phyloP scores from a whole-genome alignment of 1,140 invertebrate species.

The Zaprionus capensis region DNA sequence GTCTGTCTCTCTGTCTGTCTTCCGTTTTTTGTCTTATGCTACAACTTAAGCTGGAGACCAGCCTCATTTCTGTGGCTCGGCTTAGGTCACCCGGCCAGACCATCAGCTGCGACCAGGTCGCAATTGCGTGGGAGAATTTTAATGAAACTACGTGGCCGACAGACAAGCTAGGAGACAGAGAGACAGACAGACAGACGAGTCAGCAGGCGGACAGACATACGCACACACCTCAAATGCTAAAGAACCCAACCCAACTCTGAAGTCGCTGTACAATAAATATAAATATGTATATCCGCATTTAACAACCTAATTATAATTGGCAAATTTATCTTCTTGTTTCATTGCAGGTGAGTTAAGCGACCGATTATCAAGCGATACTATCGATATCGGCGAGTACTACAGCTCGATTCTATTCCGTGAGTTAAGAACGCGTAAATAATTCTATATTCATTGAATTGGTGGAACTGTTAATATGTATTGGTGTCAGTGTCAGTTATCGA shows the following conservation, averaged over 20 bases:
- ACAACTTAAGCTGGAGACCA: neutral
- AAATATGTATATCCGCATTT: conserved; percentile 1
- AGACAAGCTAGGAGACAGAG: neutral
- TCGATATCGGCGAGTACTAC: neutral
- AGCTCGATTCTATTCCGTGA: neutral
- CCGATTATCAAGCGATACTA: neutral
- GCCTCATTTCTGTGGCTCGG: conserved; percentile 27
- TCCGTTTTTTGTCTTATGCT: conserved; percentile 10
- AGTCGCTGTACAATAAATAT: neutral
- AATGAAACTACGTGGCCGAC: conserved; percentile 41
- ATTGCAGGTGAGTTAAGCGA: conserved; percentile 66
- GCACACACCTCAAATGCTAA: conserved; percentile 20
- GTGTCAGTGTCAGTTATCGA: neutral
- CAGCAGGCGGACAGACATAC: neutral
- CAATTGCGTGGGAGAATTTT: conserved; percentile 75
- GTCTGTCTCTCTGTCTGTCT: conserved; percentile 1
- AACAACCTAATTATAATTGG: conserved; percentile 31
- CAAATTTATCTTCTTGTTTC: conserved; percentile 29
- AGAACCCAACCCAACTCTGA: conserved; percentile 5
- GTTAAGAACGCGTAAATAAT: neutral
- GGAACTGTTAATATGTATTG: too few species aligned
- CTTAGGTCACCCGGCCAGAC: conserved; percentile 41
- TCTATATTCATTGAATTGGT: neutral
- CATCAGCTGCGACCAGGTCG: conserved; percentile 45
- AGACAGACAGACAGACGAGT: conserved; percentile 15